A percentile compares a stretch with the other conserved stretches of the same genome.
Conservation (phyloP, 2,113 vertebrate species). For the Theropithecus gelada region DNA sequence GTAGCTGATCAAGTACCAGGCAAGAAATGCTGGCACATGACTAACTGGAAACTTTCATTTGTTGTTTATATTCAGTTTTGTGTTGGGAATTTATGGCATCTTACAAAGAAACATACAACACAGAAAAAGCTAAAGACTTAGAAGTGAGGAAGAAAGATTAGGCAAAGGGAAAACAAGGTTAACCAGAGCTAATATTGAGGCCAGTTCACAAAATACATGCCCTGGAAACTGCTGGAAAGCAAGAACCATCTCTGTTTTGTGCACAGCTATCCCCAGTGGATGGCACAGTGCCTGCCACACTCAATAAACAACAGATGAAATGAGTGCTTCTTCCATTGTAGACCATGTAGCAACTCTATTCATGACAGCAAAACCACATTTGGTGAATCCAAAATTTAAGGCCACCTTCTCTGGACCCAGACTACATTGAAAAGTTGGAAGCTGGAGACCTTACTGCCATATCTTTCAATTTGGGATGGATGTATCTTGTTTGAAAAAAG, state of each 20-base stretch:
- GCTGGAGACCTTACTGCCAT: not conserved
- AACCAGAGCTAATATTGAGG: not conserved
- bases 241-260: not conserved
- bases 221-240: not conserved
- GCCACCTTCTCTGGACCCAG: not conserved
- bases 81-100: slow-evolving; percentile 61
- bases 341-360: not conserved
- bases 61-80: slow-evolving; percentile 49
- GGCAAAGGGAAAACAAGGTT: not conserved
- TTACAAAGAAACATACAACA: slow-evolving; percentile 51
- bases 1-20: slow-evolving; percentile 52
- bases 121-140: not conserved
- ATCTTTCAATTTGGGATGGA: not conserved
- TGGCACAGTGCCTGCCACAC: not conserved
- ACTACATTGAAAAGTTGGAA: not conserved
- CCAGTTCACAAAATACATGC: not conserved
- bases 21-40: slow-evolving; percentile 20
- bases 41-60: slow-evolving; percentile 35
- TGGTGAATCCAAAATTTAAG: not conserved
- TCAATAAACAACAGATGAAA: not conserved
- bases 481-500: not conserved
- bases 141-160: not conserved
- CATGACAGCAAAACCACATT: not conserved
- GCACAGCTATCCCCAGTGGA: not conserved
- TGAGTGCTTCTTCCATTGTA: not conserved